Percentiles rank a stretch among this genome's conserved stretches.
These are phyloP conservation scores for Siniperca scherzeri DNA, from an alignment of 2,797 vertebrate genomes.

Conservation along the genomic window DNA sequence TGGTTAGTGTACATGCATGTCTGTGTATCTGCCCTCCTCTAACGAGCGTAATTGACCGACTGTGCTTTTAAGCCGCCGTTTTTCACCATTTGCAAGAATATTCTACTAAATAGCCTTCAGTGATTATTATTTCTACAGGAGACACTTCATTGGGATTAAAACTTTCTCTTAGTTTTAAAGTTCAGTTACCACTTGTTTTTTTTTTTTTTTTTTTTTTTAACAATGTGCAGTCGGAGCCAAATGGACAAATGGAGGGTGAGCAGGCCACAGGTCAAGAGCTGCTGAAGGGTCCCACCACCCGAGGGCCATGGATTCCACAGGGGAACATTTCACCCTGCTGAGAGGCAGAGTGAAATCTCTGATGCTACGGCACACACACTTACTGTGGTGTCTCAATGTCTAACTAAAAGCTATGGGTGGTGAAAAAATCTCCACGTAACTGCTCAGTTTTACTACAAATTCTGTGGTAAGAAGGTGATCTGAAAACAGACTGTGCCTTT, in stretches of 20 bases:
- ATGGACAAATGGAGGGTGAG: constrained; percentile 61
- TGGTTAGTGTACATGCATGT: constrained; percentile 67
- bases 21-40: constrained; percentile 81
- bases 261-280: constrained; percentile 69
- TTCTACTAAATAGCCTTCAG: constrained; percentile 85
- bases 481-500: constrained; percentile 54
- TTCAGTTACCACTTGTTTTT: constrained; percentile 54
- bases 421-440: constrained; percentile 61
- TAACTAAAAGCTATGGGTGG: constrained; percentile 69
- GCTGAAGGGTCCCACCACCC: constrained; percentile 70
- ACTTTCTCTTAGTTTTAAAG: constrained; percentile 79
- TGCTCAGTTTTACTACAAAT: constrained; percentile 77
- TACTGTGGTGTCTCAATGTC: constrained; percentile 65
- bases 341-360: constrained; percentile 79
- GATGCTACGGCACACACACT: constrained; percentile 76
- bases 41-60: constrained; percentile 86
- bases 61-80: constrained; percentile 77
- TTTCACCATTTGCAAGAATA: constrained; percentile 78
- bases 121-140: constrained; percentile 83
- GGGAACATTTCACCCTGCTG: constrained; percentile 71
- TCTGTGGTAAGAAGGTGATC: constrained; percentile 46
- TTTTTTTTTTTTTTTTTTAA: constrained; percentile 32
- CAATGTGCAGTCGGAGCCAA: constrained; percentile 58
- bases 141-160: constrained; percentile 80
- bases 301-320: constrained; percentile 67